phyloP scores from a whole-genome alignment of 2,113 vertebrate species.

The Corvus hawaiiensis region DNA sequence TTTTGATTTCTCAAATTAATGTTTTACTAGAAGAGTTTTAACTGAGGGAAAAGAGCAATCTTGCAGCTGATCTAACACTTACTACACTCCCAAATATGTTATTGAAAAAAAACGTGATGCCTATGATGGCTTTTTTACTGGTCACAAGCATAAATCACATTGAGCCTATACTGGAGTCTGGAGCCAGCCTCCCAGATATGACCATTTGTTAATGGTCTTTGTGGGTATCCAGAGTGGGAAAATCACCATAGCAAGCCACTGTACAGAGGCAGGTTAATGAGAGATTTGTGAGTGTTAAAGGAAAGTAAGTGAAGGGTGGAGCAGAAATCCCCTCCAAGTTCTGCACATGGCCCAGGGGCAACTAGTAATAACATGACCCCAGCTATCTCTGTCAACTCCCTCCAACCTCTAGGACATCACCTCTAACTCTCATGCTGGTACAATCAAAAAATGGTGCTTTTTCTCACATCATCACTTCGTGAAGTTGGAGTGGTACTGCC shows the following conservation, averaged over 20 bases:
- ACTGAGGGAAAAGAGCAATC: neutral
- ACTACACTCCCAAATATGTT: neutral
- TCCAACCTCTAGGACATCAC: neutral
- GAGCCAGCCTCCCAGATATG: neutral
- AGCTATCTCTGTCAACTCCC: neutral
- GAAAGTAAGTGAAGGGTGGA: neutral
- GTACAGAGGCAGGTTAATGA: neutral
- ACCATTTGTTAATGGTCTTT: neutral
- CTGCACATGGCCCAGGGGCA: neutral
- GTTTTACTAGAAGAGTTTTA: slow-evolving; percentile 14
- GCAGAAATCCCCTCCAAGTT: neutral
- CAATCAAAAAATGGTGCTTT: neutral
- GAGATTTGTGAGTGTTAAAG: neutral
- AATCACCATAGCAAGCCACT: neutral
- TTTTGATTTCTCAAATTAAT: slow-evolving; percentile 48
- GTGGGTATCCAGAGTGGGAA: neutral
- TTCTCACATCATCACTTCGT: neutral
- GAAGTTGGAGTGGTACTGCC: neutral
- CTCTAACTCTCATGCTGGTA: neutral
- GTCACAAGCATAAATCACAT: neutral
- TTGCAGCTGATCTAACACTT: neutral
- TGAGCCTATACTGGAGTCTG: neutral
- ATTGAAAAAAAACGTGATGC: neutral
- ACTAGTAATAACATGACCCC: neutral
- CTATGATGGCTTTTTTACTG: neutral